A percentile compares a stretch with the other conserved stretches of the same genome.
Evolutionary conservation across 2,113 vertebrate species (phyloP).

Genomic region (Calyptomena viridis): DNA sequence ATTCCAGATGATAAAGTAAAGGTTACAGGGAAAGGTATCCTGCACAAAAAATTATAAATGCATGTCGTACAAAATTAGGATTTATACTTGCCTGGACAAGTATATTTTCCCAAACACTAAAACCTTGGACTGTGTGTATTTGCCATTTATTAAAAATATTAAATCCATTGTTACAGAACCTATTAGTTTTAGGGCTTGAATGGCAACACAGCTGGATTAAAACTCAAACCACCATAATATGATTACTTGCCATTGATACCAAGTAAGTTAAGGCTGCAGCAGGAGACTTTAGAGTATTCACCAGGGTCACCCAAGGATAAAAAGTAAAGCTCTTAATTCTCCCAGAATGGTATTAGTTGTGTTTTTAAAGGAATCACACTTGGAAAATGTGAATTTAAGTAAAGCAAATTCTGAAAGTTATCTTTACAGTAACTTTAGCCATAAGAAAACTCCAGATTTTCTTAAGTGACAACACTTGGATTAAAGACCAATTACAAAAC

Average conservation of each 20-base stretch:
- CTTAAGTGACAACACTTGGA: neutral
- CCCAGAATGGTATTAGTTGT: neutral
- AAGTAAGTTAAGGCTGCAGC: neutral
- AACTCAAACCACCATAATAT: neutral
- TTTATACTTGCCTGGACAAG: neutral
- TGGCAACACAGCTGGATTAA: neutral
- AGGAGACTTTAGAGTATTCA: neutral
- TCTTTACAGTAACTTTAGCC: neutral
- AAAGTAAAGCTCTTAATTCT: neutral
- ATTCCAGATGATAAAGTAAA: neutral
- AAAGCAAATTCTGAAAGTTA: neutral
- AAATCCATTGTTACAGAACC: neutral
- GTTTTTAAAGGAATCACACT: neutral
- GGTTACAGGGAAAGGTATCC: neutral
- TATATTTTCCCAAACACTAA: neutral
- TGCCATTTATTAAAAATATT: neutral
- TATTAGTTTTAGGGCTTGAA: neutral
- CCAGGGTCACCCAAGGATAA: neutral
- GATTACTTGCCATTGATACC: neutral
- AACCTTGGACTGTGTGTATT: rapidly evolving
- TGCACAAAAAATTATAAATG: neutral
- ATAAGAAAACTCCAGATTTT: neutral
- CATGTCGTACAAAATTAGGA: neutral
- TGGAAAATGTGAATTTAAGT: neutral
- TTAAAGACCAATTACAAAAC: neutral